Percentiles rank a stretch among this genome's conserved stretches.
phyloP scores from a whole-genome alignment of 2,888 invertebrate genomes.

The Hesperia comma region DNA sequence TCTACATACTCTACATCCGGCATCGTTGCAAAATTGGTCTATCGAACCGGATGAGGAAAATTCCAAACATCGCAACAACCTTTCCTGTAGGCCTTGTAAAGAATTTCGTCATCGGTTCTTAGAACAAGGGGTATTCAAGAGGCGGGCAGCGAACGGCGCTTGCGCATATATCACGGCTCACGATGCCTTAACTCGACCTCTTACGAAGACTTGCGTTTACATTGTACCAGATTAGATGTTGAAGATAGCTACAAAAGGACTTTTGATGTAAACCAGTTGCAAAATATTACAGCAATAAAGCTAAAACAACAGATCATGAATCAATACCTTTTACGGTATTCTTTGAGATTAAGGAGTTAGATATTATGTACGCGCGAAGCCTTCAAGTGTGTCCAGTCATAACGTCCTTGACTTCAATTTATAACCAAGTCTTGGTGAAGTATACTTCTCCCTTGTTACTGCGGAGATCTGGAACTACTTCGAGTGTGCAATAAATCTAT shows the following conservation, averaged over 20 bases:
- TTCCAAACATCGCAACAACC: slow-evolving; percentile 27
- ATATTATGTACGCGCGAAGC: not conserved
- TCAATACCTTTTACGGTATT: not conserved
- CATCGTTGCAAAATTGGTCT: slow-evolving; percentile 2
- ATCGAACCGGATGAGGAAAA: slow-evolving; percentile 32
- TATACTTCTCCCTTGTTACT: too few relatives aligned
- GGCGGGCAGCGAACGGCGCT: slow-evolving; percentile 57
- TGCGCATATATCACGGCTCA: slow-evolving; percentile 24
- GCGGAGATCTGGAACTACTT: too few relatives aligned
- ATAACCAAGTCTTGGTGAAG: too few relatives aligned
- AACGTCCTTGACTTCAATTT: not conserved
- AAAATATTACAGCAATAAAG: slow-evolving; percentile 9
- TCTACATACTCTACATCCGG: not conserved
- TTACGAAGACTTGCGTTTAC: slow-evolving; percentile 29
- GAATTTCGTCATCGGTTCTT: slow-evolving; percentile 58
- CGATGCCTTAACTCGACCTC: slow-evolving; percentile 13
- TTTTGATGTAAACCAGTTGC: slow-evolving; percentile 13
- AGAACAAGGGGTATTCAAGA: slow-evolving; percentile 59
- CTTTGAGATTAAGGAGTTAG: not conserved
- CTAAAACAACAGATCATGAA: slow-evolving; percentile 1
- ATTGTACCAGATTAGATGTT: slow-evolving; percentile 29
- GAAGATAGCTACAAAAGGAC: slow-evolving; percentile 29
- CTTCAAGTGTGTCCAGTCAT: not conserved
- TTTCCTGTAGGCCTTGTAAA: slow-evolving; percentile 41
- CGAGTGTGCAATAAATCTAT: not conserved